Base-by-base conservation (phyloP, 2,888 invertebrate species). In the Lochmaea capreae region DNA sequence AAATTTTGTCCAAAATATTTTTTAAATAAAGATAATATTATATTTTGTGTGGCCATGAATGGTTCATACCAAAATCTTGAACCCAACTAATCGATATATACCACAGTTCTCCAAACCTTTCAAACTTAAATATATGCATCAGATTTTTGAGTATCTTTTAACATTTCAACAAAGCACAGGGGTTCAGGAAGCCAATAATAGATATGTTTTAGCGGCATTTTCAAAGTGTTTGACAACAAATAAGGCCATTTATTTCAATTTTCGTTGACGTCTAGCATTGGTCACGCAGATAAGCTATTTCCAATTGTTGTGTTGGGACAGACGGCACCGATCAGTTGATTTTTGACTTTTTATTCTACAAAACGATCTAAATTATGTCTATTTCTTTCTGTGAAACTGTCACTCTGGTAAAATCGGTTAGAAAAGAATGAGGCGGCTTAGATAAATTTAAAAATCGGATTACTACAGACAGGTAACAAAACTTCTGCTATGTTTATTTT, bases 161-260 rank as follows among this genome's bases (percentile, higher is more conserved):
- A 68, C 61, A 33, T 26, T 39, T 42, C 18, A 68, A 68, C 68
- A 68, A 68, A 61, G 59, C 65, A 42, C 16, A 14, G 16, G 69
- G 69, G 69, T 65, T 69, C 68, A 62, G 58, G 69, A 68, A 72
- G 63, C 62, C 73, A 67, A 72, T 76, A 76, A 76, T 76, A 72
- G 75, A 75, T 72, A 75, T 75, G 75, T 75, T 72, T 67, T 72
- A 73, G 73, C 82, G 83, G 82, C 81, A 72, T 78, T 75, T 65
- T 76, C 82, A 82, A 83, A 83, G 82, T 83, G 82, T 83, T 82
- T 79, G 80, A 73, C 78, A 83, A 83, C 83, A 83, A 83, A 83
- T 83, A 79, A 76, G 79, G 79, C 79, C 82, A 82, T 83, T 82
- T 81, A 83, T 83, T 82, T 78, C 78, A 65, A 76, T 80, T 81